These are phyloP conservation scores for Babylonia areolata DNA, from an alignment of 1,140 invertebrate genomes.

Conservation along the genomic window DNA sequence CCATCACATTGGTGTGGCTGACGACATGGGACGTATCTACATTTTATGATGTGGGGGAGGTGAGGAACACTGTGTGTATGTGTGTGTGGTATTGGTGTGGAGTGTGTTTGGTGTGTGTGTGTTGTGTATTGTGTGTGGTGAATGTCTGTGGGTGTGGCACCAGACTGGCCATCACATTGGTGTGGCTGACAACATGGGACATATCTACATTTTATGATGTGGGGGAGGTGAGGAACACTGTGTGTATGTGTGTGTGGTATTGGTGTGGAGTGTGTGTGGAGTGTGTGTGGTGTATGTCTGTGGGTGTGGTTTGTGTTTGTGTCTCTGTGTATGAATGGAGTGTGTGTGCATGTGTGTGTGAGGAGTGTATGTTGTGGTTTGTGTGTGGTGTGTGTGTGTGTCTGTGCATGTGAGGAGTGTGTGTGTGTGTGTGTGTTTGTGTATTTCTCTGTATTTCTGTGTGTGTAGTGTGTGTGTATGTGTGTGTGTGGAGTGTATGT, in stretches of 20 bases:
- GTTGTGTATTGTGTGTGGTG: too few relatives aligned
- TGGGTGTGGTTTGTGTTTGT: too few relatives aligned
- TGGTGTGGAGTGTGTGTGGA: too few relatives aligned
- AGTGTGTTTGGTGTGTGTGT: too few relatives aligned
- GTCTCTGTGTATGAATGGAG: too few relatives aligned
- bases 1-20: slow-evolving; percentile 93
- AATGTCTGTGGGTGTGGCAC: too few relatives aligned
- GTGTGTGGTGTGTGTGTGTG: not conserved
- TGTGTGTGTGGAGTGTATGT: too few relatives aligned
- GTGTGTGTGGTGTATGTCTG: too few relatives aligned
- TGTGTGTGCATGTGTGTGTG: not conserved
- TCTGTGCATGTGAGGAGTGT: not conserved
- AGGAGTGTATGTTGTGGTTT: too few relatives aligned
- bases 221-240: slow-evolving; percentile 84
- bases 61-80: slow-evolving; percentile 69
- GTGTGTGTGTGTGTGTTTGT: not conserved
- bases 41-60: slow-evolving; percentile 97
- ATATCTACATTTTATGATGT: slow-evolving; percentile 97
- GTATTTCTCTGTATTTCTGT: too few relatives aligned
- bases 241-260: not conserved
- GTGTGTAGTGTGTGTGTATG: not conserved
- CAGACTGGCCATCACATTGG: slow-evolving; percentile 92
- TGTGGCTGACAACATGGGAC: slow-evolving; percentile 94
- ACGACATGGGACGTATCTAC: slow-evolving; percentile 95
- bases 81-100: too few relatives aligned